Evolutionary conservation across 2,888 invertebrate species (phyloP).

Genomic region (Lithosia quadra): DNA sequence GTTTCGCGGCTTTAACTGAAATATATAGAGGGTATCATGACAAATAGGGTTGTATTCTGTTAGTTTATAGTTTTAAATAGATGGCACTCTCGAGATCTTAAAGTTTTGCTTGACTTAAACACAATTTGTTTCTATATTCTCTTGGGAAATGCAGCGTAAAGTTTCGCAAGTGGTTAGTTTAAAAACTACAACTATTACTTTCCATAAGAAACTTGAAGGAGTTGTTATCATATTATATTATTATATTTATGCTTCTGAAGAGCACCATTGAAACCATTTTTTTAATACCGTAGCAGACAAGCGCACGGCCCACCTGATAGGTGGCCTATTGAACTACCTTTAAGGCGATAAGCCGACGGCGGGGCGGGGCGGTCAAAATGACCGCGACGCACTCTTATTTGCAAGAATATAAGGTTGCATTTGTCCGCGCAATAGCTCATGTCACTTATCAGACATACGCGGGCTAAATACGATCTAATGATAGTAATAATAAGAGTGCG

Average conservation of each 20-base stretch:
- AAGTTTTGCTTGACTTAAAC: conserved; percentile 42
- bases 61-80: conserved; percentile 17
- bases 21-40: not conserved
- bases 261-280: not conserved
- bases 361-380: too few relatives aligned
- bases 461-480: too few relatives aligned
- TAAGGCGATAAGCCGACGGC: too few relatives aligned
- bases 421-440: too few relatives aligned
- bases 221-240: not conserved
- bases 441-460: too few relatives aligned
- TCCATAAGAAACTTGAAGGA: conserved; percentile 14
- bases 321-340: too few relatives aligned
- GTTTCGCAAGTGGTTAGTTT: conserved; percentile 46
- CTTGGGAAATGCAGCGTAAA: conserved; percentile 29
- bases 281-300: too few relatives aligned
- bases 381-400: too few relatives aligned
- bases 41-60: conserved; percentile 16
- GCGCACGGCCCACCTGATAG: too few relatives aligned
- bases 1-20: not conserved
- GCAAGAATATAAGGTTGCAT: too few relatives aligned
- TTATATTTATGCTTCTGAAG: not conserved
- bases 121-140: conserved; percentile 33
- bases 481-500: too few relatives aligned
- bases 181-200: conserved; percentile 33
- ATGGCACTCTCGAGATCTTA: conserved; percentile 34